Evolutionary conservation across 2,888 invertebrate genomes (phyloP).

Genomic region (Volucella inflata): DNA sequence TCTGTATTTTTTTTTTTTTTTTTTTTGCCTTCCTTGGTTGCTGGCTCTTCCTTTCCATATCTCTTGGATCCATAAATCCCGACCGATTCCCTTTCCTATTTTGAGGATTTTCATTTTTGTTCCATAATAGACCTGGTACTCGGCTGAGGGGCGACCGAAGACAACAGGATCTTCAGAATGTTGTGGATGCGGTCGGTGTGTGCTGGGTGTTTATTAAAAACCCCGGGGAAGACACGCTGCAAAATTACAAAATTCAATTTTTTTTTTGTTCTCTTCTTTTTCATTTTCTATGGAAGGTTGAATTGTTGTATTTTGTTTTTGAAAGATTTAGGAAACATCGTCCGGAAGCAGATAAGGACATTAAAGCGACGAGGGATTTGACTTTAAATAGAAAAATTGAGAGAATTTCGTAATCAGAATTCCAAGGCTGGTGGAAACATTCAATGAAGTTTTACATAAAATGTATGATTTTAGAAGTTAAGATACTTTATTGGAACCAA

Average conservation of each 20-base stretch:
- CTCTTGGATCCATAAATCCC: conserved; percentile 58
- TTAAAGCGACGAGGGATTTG: conserved; percentile 23
- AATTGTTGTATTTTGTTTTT: conserved; percentile 12
- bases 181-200: conserved; percentile 16
- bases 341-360: background rate
- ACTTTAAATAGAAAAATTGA: conserved; percentile 8
- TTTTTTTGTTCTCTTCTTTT: conserved; percentile 7
- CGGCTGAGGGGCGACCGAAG: background rate
- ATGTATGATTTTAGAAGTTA: too few relatives aligned
- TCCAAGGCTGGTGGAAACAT: too few relatives aligned
- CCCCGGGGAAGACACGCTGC: conserved; percentile 49
- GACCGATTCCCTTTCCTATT: background rate
- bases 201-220: conserved; percentile 54
- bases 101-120: conserved; percentile 39
- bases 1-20: conserved; percentile 14
- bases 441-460: too few relatives aligned
- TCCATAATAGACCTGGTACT: conserved; percentile 28
- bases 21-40: conserved; percentile 11
- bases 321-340: background rate
- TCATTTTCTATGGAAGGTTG: conserved; percentile 7
- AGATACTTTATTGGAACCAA: too few relatives aligned
- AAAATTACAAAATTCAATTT: conserved; percentile 37
- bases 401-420: too few relatives aligned
- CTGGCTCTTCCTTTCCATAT: conserved; percentile 24
- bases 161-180: background rate